These are phyloP conservation scores for Artemisiospiza belli DNA, from an alignment of 2,113 vertebrate species.

Conservation along the genomic window DNA sequence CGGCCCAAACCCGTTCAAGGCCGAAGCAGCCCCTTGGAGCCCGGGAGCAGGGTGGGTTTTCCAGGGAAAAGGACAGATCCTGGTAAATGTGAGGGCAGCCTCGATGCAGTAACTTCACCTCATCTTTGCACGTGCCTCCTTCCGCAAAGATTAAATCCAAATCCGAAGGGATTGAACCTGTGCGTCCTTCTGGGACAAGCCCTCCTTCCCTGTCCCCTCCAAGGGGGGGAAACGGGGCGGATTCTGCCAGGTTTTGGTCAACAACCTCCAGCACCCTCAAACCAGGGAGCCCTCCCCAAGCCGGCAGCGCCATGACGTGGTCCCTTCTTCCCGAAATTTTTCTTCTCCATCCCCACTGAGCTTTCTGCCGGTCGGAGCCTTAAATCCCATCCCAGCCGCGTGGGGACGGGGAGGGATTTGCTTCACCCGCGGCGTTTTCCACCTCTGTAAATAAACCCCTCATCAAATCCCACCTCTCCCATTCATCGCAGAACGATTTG, in stretches of 20 bases:
- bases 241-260: background rate
- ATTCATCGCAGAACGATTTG: fast-evolving
- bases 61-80: background rate
- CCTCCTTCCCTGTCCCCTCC: background rate
- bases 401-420: background rate
- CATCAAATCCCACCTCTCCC: fast-evolving
- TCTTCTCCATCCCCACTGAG: background rate
- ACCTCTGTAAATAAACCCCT: conserved; percentile 15
- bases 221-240: fast-evolving
- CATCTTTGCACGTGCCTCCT: conserved; percentile 12
- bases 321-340: background rate
- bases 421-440: background rate
- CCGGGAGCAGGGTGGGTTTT: background rate
- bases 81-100: background rate
- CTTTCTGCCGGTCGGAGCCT: conserved; percentile 32
- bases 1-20: background rate
- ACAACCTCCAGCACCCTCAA: background rate
- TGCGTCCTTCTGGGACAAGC: background rate
- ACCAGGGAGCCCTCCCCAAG: background rate
- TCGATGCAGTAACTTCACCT: background rate
- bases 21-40: background rate
- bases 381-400: background rate
- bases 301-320: conserved; percentile 28
- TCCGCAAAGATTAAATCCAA: background rate
- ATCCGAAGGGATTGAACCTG: background rate